Evolutionary conservation across 2,888 invertebrate species (phyloP).

Genomic region (Iphiclides podalirius): DNA sequence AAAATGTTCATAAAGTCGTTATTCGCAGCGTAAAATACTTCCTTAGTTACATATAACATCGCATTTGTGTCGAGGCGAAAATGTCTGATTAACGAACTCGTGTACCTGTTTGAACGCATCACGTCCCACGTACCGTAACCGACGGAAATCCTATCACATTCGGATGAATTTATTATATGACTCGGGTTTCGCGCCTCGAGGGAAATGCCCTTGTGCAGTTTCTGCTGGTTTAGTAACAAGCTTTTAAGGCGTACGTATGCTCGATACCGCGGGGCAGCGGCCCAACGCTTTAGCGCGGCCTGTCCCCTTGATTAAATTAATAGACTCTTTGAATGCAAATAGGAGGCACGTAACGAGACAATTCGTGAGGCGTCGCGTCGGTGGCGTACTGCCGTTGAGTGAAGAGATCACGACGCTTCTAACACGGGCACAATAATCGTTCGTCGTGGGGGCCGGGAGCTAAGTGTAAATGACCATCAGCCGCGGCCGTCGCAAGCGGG

Average conservation of each 20-base stretch:
- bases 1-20: too few relatives aligned
- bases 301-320: conserved; percentile 20
- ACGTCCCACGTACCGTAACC: conserved; percentile 4
- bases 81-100: too few relatives aligned
- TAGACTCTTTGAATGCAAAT: conserved; percentile 24
- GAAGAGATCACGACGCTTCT: conserved; percentile 58
- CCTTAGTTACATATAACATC: too few relatives aligned
- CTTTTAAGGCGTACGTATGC: not conserved
- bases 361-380: conserved; percentile 27
- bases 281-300: conserved; percentile 5
- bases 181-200: conserved; percentile 7
- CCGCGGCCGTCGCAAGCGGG: conserved; percentile 37
- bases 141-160: conserved; percentile 5
- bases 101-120: too few relatives aligned
- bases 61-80: too few relatives aligned
- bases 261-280: not conserved
- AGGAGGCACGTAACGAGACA: conserved; percentile 29
- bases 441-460: conserved; percentile 43
- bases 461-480: conserved; percentile 49
- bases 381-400: conserved; percentile 32
- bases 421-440: conserved; percentile 65
- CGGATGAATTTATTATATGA: conserved; percentile 11
- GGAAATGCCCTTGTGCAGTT: too few relatives aligned
- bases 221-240: too few relatives aligned
- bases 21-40: too few relatives aligned